Evolutionary conservation across 2,797 vertebrate species (phyloP), one percentile per base, ranked within the genome.

Genomic region (Labroides dimidiatus): DNA sequence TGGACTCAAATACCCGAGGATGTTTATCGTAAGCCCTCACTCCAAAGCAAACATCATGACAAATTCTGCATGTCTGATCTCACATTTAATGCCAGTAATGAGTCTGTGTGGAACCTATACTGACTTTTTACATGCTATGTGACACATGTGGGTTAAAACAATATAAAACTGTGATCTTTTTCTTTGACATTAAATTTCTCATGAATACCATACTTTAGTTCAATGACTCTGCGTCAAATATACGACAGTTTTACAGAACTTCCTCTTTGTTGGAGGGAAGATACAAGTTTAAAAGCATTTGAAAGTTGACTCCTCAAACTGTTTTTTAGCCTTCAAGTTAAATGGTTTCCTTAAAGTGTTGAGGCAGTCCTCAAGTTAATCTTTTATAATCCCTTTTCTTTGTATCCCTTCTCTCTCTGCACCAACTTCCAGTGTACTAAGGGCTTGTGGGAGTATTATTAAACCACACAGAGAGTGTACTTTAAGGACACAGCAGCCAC

Each of bases 361-460:
- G 51, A 72, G 65, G 61, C 63, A 70, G 65, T 58, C 65, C 64
- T 50, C 11, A 10, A 68, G 75, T 62, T 80, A 68, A 81, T 84
- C 75, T 81, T 71, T 83, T 72, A 68, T 79, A 79, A 82, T 83
- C 72, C 78, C 23, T 51, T 65, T 70, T 82, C 63, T 79, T 56
- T 68, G 19, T 57, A 55, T 75, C 12, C 37, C 9, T 66, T 76
- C 56, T 75, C 60, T 68, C 70, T 60, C 48, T 71, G 55, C 71
- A 69, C 50, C 64, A 64, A 71, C 55, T 69, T 33, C 23, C 50
- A 11, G 50, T 52, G 50, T 52, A 33, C 64, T 64, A 64, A 78
- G 42, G 41, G 61, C 55, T 76, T 52, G 37, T 75, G 62, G 74
- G 64, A 68, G 66, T 75, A 41, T 75, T 84, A 70, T 73, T 84